Percentiles rank a stretch among this genome's conserved stretches.
Conservation (phyloP, 2,888 invertebrate species). For the Agrotis puta region DNA sequence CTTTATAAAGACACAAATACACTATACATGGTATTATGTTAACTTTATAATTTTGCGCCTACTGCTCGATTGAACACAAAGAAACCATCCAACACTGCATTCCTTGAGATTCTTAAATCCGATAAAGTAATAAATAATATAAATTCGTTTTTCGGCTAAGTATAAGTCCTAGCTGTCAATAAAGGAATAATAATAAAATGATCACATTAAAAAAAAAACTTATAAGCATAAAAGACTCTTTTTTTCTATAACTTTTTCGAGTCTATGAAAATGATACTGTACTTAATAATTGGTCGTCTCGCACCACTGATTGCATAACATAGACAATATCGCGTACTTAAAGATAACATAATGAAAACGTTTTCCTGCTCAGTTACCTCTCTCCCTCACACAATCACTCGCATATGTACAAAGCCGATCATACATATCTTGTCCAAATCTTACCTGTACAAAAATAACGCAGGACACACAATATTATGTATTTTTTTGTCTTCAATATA, state of each 20-base stretch:
- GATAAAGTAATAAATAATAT: constrained; percentile 60
- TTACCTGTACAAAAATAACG: constrained; percentile 75
- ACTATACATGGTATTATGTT: constrained; percentile 53
- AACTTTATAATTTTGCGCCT: constrained; percentile 44
- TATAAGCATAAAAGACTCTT: constrained; percentile 13
- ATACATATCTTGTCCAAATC: constrained; percentile 58
- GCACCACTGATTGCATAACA: constrained; percentile 18
- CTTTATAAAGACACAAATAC: constrained; percentile 45
- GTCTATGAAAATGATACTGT: constrained; percentile 57
- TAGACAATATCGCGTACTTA: constrained; percentile 22
- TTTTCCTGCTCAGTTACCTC: constrained; percentile 23
- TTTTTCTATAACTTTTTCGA: constrained; percentile 6
- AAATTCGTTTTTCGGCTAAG: constrained; percentile 66
- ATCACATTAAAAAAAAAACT: constrained; percentile 37
- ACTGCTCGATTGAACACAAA: constrained; percentile 49
- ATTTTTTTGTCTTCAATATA: constrained; percentile 68
- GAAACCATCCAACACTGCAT: constrained; percentile 23
- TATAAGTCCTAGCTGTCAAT: constrained; percentile 55
- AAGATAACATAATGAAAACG: constrained; percentile 40
- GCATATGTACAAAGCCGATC: constrained; percentile 75
- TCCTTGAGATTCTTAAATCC: constrained; percentile 62
- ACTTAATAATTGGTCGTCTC: constrained; percentile 57
- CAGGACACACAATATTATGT: constrained; percentile 68
- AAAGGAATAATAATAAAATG: constrained; percentile 36
- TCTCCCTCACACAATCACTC: constrained; percentile 47